phyloP scores from a whole-genome alignment of 1,140 invertebrate genomes.

The Cherax destructor region DNA sequence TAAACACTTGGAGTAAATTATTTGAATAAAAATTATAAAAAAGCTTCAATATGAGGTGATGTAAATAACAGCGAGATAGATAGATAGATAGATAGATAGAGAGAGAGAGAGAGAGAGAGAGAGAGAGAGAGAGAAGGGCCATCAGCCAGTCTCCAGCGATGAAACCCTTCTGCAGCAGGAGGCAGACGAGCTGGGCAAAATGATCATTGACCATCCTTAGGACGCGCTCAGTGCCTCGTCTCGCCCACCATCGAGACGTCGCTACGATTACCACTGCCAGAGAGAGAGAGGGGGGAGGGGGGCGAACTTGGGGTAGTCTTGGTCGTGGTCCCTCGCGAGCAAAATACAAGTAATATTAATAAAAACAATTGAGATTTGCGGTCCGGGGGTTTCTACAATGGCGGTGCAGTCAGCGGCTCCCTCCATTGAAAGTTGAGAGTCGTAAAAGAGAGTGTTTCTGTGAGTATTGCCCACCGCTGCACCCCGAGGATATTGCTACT shows the following conservation, averaged over 20 bases:
- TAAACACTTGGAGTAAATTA: too few relatives aligned
- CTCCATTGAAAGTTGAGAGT: constrained; percentile 34
- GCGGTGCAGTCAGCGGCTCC: constrained; percentile 27
- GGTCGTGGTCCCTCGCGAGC: constrained; percentile 9
- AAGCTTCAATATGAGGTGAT: too few relatives aligned
- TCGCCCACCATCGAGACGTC: constrained; percentile 23
- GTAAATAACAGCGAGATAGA: too few relatives aligned
- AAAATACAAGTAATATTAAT: constrained; percentile 31
- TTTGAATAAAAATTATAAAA: too few relatives aligned
- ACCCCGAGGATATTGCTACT: background rate
- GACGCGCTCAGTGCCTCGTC: background rate
- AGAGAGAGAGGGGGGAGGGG: too few relatives aligned
- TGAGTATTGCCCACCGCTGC: constrained; percentile 17
- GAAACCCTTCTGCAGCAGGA: background rate
- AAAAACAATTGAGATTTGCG: constrained; percentile 22
- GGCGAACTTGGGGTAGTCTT: too few relatives aligned
- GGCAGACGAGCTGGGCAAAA: background rate
- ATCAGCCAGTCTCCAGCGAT: background rate
- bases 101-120: too few relatives aligned
- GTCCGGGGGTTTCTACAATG: constrained; percentile 30
- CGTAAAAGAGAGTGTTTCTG: constrained; percentile 34
- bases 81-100: too few relatives aligned
- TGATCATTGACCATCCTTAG: constrained; percentile 2
- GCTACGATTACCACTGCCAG: constrained; percentile 1
- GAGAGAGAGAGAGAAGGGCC: background rate